phyloP scores from a whole-genome alignment of 2,113 vertebrate species.

The Nothobranchius furzeri region DNA sequence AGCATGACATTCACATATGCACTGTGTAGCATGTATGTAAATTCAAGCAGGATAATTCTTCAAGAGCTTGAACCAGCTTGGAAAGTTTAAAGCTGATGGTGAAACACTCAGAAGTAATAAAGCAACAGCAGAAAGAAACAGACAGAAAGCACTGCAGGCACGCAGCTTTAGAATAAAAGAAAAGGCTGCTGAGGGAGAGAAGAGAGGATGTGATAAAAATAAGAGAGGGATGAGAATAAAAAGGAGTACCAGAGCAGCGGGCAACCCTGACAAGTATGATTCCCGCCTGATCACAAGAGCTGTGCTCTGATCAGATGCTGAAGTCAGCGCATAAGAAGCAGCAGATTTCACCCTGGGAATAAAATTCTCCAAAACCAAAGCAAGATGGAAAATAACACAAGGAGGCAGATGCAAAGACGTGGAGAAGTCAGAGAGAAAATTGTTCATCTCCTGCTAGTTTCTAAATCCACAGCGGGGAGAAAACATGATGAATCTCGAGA shows the following conservation, averaged over 20 bases:
- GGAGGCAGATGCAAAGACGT: constrained; percentile 6
- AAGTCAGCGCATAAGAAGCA: constrained; percentile 65
- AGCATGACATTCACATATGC: constrained; percentile 9
- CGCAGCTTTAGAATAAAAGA: constrained; percentile 39
- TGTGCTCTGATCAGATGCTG: constrained; percentile 61
- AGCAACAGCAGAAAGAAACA: constrained; percentile 33
- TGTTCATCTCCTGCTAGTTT: constrained; percentile 12
- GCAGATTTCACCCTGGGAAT: constrained; percentile 48
- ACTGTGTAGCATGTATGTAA: constrained; percentile 7
- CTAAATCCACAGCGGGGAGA: constrained; percentile 26
- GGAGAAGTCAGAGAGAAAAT: constrained; percentile 1
- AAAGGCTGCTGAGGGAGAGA: constrained; percentile 48
- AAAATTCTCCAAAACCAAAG: constrained; percentile 34
- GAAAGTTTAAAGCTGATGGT: constrained; percentile 43
- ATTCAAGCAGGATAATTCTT: constrained; percentile 20
- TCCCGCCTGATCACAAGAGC: constrained; percentile 63
- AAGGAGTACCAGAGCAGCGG: constrained; percentile 43
- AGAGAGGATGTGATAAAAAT: constrained; percentile 47
- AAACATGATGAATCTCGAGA: constrained; percentile 24
- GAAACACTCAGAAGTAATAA: constrained; percentile 49
- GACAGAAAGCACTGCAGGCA: constrained; percentile 36
- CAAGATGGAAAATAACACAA: constrained; percentile 9
- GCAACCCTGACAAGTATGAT: constrained; percentile 56
- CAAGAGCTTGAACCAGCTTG: constrained; percentile 14
- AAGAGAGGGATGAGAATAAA: constrained; percentile 37